Evolutionary conservation across 2,888 invertebrate genomes (phyloP).

Genomic region (Drosophila kuntzei): DNA sequence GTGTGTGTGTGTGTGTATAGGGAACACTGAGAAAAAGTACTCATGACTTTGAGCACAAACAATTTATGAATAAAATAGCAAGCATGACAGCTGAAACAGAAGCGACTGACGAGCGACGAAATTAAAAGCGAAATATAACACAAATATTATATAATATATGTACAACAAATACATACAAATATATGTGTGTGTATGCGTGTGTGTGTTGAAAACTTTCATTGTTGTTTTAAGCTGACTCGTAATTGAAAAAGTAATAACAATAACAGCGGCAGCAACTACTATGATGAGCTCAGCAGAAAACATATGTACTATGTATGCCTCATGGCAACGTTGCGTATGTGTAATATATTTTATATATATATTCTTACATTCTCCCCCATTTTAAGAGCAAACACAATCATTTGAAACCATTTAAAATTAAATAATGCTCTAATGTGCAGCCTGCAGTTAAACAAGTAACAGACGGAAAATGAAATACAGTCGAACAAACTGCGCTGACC

Average conservation of each 20-base stretch:
- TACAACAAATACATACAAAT: not conserved
- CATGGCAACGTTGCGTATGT: conserved; percentile 24
- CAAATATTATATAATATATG: conserved; percentile 33
- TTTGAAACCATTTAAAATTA: conserved; percentile 44
- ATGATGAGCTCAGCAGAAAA: conserved; percentile 5
- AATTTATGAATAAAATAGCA: conserved; percentile 75
- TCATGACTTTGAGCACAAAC: conserved; percentile 51
- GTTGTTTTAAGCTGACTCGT: conserved; percentile 44
- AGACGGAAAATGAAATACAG: conserved; percentile 7
- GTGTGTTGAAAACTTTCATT: conserved; percentile 11
- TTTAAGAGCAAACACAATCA: conserved; percentile 7
- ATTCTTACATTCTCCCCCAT: not conserved
- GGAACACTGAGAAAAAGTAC: conserved; percentile 37
- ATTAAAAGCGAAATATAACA: conserved; percentile 72
- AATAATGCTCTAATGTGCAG: conserved; percentile 32
- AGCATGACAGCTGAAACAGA: conserved; percentile 33
- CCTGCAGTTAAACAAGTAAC: conserved; percentile 4
- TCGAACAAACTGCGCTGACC: conserved; percentile 31
- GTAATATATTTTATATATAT: conserved; percentile 13
- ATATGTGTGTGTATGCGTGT: not conserved
- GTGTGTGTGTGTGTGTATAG: conserved; percentile 11
- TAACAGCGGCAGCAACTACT: conserved; percentile 1
- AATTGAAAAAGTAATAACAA: conserved; percentile 67
- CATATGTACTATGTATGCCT: too few relatives aligned
- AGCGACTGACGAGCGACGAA: conserved; percentile 54